A percentile compares a stretch with the other conserved stretches of the same genome.
Conservation (phyloP, 1,140 invertebrate species). For the Zelostemma sp. region DNA sequence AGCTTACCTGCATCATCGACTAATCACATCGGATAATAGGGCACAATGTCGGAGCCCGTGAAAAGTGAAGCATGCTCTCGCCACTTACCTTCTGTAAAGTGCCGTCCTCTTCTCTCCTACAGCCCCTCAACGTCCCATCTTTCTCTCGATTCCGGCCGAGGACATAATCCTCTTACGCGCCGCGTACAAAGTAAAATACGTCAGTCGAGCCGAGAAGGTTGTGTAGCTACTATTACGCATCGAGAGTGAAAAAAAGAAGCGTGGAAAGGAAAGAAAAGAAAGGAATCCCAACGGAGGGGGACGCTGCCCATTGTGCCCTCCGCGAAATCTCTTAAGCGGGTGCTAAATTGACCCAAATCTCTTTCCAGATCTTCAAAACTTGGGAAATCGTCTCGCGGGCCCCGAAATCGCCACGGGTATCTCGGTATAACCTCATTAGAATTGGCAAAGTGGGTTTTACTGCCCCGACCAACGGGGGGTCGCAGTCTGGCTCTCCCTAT, state of each 20-base stretch:
- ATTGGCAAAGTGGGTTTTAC: constrained; percentile 39
- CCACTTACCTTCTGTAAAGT: constrained; percentile 55
- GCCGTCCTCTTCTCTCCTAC: constrained; percentile 2
- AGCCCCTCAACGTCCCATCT: constrained; percentile 9
- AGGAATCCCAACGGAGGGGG: constrained; percentile 5
- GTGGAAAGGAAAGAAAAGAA: constrained; percentile 19
- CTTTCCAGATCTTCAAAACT: constrained; percentile 14
- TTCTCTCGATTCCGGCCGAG: constrained; percentile 24
- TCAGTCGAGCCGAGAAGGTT: constrained; percentile 41
- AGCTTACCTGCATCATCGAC: constrained; percentile 71
- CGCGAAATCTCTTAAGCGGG: constrained; percentile 62
- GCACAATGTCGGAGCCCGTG: constrained; percentile 65
- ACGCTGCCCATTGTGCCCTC: constrained; percentile 35
- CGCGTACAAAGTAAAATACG: constrained; percentile 66
- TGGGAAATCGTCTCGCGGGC: constrained; percentile 14
- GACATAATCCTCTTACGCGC: constrained; percentile 66
- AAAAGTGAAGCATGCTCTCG: constrained; percentile 64
- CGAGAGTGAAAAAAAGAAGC: constrained; percentile 30
- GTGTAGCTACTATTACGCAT: constrained; percentile 57
- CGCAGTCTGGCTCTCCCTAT: constrained; percentile 11
- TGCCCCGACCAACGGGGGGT: constrained; percentile 37
- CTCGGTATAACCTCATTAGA: constrained; percentile 60
- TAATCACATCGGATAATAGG: constrained; percentile 70
- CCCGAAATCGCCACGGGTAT: constrained; percentile 40
- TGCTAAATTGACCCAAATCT: constrained; percentile 63